Evolutionary conservation across 2,797 vertebrate species (phyloP), one percentile per base, ranked within the genome.

Genomic region (Spea hammondii): DNA sequence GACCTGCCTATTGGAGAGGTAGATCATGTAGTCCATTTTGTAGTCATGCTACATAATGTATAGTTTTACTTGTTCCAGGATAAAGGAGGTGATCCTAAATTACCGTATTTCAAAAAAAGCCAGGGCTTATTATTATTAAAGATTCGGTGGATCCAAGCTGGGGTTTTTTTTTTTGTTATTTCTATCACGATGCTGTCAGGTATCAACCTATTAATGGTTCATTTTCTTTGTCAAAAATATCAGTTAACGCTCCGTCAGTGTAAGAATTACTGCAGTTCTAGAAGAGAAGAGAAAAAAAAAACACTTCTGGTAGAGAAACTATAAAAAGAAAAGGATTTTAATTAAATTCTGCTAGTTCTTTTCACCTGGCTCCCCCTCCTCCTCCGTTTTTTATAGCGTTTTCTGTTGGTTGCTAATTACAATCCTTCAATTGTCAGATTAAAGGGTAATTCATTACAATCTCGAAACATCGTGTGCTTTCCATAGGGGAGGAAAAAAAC

Each of bases 361-460:
- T 17, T 73, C 80, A 74, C 66, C 71, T 75, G 32, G 8, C 9
- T n/a, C 49, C 11, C 69, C 49, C 11, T 49, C 32, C 10, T 54
- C 53, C 53, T 11, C 17, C 67, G 55, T 45, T 5, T 49, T 65
- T 80, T 45, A 67, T 70, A 70, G 0, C 80, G 0, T 0, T 81
- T 85, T 2, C 0, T 74, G 77, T 66, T 53, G 62, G 78, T 77
- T 85, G 80, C 84, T 87, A 86, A 87, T 88, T 88, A 83, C 84
- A 75, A 74, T 83, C 78, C 83, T 86, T 85, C 83, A 79, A 4
- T 80, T 83, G 84, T 83, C 84, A 82, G 84, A 84, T 79, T 83
- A 77, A 87, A 84, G 80, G 64, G 57, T 4, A 0, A 71, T 57
- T 57, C n/a, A 49, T 32, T 53, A 66, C 79, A 44, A 45, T 84